Conservation (phyloP, 1,140 invertebrate genomes). For the Aphelinus atriplicis region DNA sequence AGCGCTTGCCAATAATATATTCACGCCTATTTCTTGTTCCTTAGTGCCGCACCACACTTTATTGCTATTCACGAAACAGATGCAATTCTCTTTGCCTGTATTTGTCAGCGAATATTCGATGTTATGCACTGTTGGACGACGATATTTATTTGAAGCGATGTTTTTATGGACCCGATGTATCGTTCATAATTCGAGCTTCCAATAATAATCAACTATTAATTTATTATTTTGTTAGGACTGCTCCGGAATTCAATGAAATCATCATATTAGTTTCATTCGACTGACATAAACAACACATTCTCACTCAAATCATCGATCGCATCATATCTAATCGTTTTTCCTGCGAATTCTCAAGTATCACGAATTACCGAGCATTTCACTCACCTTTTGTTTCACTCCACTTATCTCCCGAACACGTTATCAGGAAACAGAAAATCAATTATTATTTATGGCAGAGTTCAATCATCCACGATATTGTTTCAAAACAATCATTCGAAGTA, state of each 20-base stretch:
- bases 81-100: conserved; percentile 28
- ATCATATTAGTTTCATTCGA: neutral
- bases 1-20: conserved; percentile 5
- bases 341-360: neutral
- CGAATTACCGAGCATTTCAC: conserved; percentile 6
- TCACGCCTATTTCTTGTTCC: conserved; percentile 8
- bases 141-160: conserved; percentile 27
- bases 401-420: too few species aligned
- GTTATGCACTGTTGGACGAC: conserved; percentile 11
- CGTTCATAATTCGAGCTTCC: neutral
- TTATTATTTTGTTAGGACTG: neutral
- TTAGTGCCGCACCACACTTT: conserved; percentile 15
- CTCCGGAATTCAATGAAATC: neutral
- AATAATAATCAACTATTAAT: neutral
- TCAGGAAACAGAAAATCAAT: too few species aligned
- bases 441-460: too few species aligned
- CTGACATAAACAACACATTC: neutral
- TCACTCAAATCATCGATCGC: neutral
- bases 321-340: conserved; percentile 22
- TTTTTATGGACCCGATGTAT: conserved; percentile 22
- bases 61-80: conserved; percentile 18
- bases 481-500: too few species aligned
- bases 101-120: conserved; percentile 1
- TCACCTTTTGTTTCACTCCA: conserved; percentile 3
- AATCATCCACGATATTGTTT: too few species aligned